Base-by-base conservation (phyloP, 1,140 invertebrate species). In the Brachionus asplanchnoidis region DNA sequence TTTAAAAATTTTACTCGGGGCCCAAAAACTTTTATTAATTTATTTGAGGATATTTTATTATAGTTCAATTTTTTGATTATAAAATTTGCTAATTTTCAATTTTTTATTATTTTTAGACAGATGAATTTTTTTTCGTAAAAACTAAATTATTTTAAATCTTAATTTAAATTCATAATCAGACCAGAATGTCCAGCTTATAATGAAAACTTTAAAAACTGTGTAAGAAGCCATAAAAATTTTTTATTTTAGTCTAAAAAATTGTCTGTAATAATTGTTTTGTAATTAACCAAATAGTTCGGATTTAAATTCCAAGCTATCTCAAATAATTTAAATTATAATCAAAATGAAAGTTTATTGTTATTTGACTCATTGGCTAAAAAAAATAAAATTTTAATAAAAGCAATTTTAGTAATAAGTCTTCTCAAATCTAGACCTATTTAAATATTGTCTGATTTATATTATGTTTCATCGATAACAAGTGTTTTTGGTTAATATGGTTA, bases 401-500 rank as follows among this genome's bases (percentile, higher is more conserved):
- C 53, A 20, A 26, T 60, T 60, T 20, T 20, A 17, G 5, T 60
- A 53, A 60, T 60, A 60, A 60, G 53, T 68, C 66, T 68, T 68
- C 32, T 32, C 9, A 32, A 68, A 32, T 68, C 66, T 32, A 40
- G 66, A 28, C 26, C 1, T 32, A 68, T 32, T 68, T 32, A 68
- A 68, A 68, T 32, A 68, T 68, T 40, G 66, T 68, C 66, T 68
- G 66, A 68, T 20, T 60, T 60, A n/a, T 65, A 68, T 68, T 68
- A 36, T 32, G 66, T 68, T 68, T 32, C 66, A 32, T 68, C 32
- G 26, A 32, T 32, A 32, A 23, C 4, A 28, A 40, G 32, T 68
- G 6, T 40, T 68, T 68, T 68, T 68, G 28, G 66, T 68, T 68
- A 32, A 68, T 68, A 68, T 32, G 66, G 66, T 68, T 68, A 68